Evolutionary conservation across 2,888 invertebrate species (phyloP), one percentile per base, ranked within the genome.

Genomic region (Agriopis marginaria): DNA sequence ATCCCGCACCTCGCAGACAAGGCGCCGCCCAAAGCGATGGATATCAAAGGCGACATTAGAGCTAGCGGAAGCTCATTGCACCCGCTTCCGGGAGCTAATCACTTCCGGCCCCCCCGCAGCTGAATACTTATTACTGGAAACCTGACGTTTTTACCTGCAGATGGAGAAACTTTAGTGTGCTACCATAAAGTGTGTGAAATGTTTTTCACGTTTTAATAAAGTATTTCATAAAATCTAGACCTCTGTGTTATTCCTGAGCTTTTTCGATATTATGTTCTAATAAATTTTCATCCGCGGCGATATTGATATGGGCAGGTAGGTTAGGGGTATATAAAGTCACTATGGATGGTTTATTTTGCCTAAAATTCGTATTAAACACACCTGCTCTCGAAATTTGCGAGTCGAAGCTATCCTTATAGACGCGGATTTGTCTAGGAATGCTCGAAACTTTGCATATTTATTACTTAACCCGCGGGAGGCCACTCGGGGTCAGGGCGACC

Each of bases 361-460:
- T 88, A 86, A 89, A 90, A 87, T 86, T 86, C 86, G 76, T 86
- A 90, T 90, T 86, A 89, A 83, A 75, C 86, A 80, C 91, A 90
- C 91, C 90, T 91, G 90, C 77, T 81, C 76, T 59, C 82, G 70
- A 79, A 86, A 87, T 88, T 86, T 87, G 89, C 82, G 84, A 82
- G 78, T 83, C 75, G 79, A 84, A 83, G 83, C 83, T 84, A 84
- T 85, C 86, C 85, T 83, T 86, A 73, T 86, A 86, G 86, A 85
- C 84, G 85, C 84, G 86, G 85, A 88, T 89, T 89, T 86, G 86
- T 89, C 88, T 88, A 84, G 86, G 87, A 86, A 86, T 87, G 84
- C 82, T 85, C 79, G 86, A 86, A 90, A 92, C 86, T 91, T 89
- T 88, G 89, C 90, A 89, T 89, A 90, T 89, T 91, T 89, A 91